These are phyloP conservation scores for Pocillopora grandis DNA, from an alignment of 92 coral and sea anemone species.

Conservation along the genomic window DNA sequence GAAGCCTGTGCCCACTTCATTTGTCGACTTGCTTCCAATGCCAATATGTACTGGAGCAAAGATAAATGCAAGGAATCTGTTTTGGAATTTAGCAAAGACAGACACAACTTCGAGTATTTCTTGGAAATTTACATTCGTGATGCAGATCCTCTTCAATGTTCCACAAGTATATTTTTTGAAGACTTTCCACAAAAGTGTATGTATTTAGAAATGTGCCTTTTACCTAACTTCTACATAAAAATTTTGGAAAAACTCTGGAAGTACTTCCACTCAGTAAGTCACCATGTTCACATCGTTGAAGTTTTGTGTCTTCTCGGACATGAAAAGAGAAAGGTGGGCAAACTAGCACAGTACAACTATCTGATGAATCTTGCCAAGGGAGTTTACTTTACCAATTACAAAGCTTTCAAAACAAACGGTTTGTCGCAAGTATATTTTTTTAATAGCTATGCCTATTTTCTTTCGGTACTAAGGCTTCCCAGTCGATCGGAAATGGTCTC, in stretches of 20 bases:
- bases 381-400: not conserved
- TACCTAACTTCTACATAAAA: slow-evolving; percentile 10
- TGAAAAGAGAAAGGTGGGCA: slow-evolving; percentile 38
- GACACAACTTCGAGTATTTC: slow-evolving; percentile 33
- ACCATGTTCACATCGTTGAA: slow-evolving; percentile 24
- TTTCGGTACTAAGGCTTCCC: not conserved
- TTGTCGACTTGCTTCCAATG: slow-evolving; percentile 18
- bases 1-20: slow-evolving; percentile 29
- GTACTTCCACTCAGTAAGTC: not conserved
- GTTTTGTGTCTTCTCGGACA: slow-evolving; percentile 36
- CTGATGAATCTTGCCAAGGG: not conserved
- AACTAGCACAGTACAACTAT: not conserved
- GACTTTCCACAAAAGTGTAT: slow-evolving; percentile 33
- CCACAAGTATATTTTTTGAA: not conserved
- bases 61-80: slow-evolving; percentile 40
- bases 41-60: slow-evolving; percentile 26
- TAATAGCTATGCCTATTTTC: slow-evolving; percentile 29
- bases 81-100: slow-evolving; percentile 19
- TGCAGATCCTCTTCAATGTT: not conserved
- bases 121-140: not conserved
- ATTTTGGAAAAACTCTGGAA: slow-evolving; percentile 3
- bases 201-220: slow-evolving; percentile 46
- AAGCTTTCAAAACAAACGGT: slow-evolving; percentile 1
- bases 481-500: not conserved
- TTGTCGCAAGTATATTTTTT: slow-evolving; percentile 31